Percentiles rank a stretch among this genome's conserved stretches.
Evolutionary conservation across 2,113 vertebrate genomes (phyloP).

Genomic region (Plecotus auritus): DNA sequence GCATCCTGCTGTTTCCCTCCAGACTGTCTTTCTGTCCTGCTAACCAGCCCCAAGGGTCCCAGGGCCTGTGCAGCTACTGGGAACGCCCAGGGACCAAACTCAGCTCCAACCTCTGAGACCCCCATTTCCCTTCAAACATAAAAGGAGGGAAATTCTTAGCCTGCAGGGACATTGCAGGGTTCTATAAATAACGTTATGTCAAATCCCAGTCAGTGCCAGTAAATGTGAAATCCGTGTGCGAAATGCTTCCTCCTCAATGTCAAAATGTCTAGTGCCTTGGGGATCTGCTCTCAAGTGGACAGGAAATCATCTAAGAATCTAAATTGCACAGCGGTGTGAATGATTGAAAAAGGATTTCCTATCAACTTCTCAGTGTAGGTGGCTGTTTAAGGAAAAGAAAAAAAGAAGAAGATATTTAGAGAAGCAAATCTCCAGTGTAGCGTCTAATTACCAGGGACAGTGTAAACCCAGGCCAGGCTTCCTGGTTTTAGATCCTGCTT

Average conservation of each 20-base stretch:
- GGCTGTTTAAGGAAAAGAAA: neutral
- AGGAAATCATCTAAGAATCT: conserved; percentile 18
- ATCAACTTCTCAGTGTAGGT: neutral
- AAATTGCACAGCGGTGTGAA: neutral
- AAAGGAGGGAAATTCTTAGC: neutral
- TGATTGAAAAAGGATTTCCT: neutral
- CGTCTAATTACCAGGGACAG: neutral
- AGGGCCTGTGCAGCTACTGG: neutral
- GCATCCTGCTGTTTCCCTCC: neutral
- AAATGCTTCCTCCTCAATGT: neutral
- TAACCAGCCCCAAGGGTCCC: neutral
- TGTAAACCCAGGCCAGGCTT: neutral
- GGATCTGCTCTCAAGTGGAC: neutral
- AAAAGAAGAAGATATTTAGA: neutral
- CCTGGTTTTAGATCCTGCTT: neutral
- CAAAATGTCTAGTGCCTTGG: neutral
- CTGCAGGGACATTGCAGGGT: neutral
- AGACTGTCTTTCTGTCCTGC: neutral
- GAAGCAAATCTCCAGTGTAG: neutral
- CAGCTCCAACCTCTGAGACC: neutral
- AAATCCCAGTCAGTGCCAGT: neutral
- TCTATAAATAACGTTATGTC: neutral
- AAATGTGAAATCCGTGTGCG: neutral
- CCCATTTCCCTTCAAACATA: neutral
- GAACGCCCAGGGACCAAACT: neutral